Conservation (phyloP, 2,113 vertebrate species). For the Anas platyrhynchos region DNA sequence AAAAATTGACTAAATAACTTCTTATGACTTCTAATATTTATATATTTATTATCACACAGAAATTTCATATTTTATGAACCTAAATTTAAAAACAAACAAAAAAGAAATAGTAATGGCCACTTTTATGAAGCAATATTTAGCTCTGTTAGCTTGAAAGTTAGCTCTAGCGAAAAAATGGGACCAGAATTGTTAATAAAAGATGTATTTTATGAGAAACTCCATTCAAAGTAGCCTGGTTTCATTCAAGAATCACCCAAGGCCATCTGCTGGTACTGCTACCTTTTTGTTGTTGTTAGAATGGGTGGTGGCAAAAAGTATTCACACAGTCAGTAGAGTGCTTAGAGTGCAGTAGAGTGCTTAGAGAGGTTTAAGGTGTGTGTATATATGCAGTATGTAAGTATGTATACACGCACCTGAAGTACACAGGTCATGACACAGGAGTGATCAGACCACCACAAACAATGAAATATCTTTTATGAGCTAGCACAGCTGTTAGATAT, state of each 20-base stretch:
- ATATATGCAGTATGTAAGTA: too few relatives aligned
- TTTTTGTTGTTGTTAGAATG: not conserved
- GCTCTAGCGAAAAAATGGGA: not conserved
- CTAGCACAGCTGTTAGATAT: not conserved
- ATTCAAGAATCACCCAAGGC: not conserved
- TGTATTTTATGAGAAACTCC: not conserved
- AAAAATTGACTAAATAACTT: not conserved
- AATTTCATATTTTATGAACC: not conserved
- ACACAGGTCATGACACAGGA: not conserved
- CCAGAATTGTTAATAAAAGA: not conserved
- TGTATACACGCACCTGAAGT: too few relatives aligned
- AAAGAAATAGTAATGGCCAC: not conserved
- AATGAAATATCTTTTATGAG: not conserved
- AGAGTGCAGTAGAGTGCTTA: not conserved
- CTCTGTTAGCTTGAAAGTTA: not conserved
- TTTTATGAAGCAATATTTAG: not conserved
- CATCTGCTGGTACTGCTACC: rapidly evolving
- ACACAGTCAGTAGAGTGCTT: not conserved
- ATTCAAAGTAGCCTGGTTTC: not conserved
- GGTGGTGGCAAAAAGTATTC: not conserved
- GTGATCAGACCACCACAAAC: not conserved
- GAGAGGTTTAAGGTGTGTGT: not conserved
- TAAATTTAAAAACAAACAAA: not conserved
- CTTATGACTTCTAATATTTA: constrained; percentile 27
- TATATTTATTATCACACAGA: not conserved